phyloP scores from a whole-genome alignment of 2,797 vertebrate species.

The Malacoctenus gilli region DNA sequence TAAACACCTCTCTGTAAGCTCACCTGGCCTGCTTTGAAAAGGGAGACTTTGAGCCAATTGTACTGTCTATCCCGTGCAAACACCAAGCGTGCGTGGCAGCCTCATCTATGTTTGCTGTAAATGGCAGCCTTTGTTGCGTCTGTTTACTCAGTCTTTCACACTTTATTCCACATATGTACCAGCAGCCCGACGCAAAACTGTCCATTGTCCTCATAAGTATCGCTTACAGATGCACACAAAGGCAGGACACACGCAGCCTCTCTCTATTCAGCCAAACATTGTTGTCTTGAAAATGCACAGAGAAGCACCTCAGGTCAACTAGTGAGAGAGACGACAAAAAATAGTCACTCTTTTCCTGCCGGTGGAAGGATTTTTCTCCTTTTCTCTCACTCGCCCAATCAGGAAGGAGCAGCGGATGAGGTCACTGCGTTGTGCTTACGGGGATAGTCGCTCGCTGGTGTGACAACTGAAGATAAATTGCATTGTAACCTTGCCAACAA shows the following conservation, averaged over 20 bases:
- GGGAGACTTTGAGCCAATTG: slow-evolving; percentile 48
- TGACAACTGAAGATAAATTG: slow-evolving; percentile 73
- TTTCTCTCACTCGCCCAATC: slow-evolving; percentile 33
- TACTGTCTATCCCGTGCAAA: slow-evolving; percentile 60
- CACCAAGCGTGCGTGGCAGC: slow-evolving; percentile 42
- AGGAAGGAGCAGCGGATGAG: slow-evolving; percentile 6
- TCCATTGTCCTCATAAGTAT: slow-evolving; percentile 23
- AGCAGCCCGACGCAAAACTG: slow-evolving; percentile 44
- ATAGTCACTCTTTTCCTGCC: background rate
- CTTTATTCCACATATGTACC: slow-evolving; percentile 48
- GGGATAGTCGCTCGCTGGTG: slow-evolving; percentile 25
- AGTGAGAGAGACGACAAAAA: slow-evolving; percentile 10
- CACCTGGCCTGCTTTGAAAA: slow-evolving; percentile 65
- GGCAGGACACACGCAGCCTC: slow-evolving; percentile 5
- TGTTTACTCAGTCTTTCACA: slow-evolving; percentile 65
- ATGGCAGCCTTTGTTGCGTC: slow-evolving; percentile 60
- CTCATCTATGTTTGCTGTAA: slow-evolving; percentile 75
- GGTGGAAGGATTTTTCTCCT: background rate
- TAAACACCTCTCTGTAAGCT: slow-evolving; percentile 62
- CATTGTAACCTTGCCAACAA: slow-evolving; percentile 59
- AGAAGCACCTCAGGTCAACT: background rate
- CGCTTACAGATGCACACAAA: slow-evolving; percentile 19
- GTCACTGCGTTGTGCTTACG: slow-evolving; percentile 24
- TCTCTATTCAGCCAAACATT: background rate
- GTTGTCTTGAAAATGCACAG: background rate